A percentile compares a stretch with the other conserved stretches of the same genome.
phyloP scores from a whole-genome alignment of 2,113 vertebrate genomes.

The Sarotherodon lohbergeri region DNA sequence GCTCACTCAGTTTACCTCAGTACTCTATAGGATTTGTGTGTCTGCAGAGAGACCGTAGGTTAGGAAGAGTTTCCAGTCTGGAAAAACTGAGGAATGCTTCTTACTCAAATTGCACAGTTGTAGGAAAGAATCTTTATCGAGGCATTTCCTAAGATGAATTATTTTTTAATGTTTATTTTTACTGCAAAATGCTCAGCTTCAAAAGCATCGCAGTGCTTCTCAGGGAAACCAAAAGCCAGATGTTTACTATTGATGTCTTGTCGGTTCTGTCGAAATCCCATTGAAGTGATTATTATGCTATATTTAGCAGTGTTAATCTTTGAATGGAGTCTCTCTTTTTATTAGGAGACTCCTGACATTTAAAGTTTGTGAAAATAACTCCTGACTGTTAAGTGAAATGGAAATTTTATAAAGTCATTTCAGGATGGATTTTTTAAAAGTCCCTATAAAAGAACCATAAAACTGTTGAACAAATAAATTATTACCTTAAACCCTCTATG shows the following conservation, averaged over 20 bases:
- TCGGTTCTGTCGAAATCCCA: neutral
- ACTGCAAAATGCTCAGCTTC: neutral
- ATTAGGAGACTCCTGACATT: constrained; percentile 1
- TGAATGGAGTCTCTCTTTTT: neutral
- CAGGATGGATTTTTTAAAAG: neutral
- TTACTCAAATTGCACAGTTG: constrained; percentile 6
- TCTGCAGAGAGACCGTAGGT: neutral
- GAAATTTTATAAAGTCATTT: neutral
- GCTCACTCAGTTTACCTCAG: neutral
- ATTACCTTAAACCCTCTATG: constrained; percentile 88
- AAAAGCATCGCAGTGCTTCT: neutral
- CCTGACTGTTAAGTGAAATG: neutral
- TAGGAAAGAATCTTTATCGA: neutral
- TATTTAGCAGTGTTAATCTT: neutral
- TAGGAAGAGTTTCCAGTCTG: constrained; percentile 29
- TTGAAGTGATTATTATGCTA: neutral
- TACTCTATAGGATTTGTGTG: neutral
- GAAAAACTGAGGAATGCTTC: constrained; percentile 41
- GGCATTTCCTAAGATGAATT: neutral
- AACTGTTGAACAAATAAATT: neutral
- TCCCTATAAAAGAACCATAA: neutral
- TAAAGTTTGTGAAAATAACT: neutral
- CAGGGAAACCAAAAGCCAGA: neutral
- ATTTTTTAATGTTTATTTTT: neutral
- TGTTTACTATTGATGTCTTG: neutral